Evolutionary conservation across 2,797 vertebrate species (phyloP), one percentile per base, ranked within the genome.

Genomic region (Urosaurus nigricauda): DNA sequence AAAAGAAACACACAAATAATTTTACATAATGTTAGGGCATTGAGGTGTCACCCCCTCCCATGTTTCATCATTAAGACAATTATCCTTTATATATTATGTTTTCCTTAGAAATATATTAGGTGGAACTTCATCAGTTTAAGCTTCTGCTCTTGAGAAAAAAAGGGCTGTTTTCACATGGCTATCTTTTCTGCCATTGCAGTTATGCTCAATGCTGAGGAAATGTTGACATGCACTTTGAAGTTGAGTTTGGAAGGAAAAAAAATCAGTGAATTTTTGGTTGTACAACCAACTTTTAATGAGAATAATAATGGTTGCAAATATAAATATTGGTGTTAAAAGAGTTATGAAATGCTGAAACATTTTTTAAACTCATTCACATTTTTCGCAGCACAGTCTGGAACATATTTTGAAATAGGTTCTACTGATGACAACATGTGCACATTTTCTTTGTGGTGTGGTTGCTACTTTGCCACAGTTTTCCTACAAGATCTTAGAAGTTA

Each of bases 21-120:
- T 84, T 88, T 88, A 77, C 40, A 12, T 70, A 79, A 87, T 87
- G 43, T 70, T 87, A 40, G 65, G 78, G 71, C 35, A 80, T 43
- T 56, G 14, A 26, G 73, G 9, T 21, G 29, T 21, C 2, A 29
- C 3, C 5, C 16, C 83, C 9, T 9, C 47, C 26, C 19, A 40
- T 74, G 53, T 79, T 43, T 63, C 75, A 63, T 74, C 81, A 71
- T 80, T 74, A 47, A 43, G 29, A 65, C 74, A 24, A 74, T 60
- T 82, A 47, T 73, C 51, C 51, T 53, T 87, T 80, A n/a, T 73
- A 58, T 87, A 70, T 11, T 51, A 53, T 87, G 32, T 58, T 58
- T 87, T 53, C 24, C 35, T 68, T 11, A 65, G 24, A 88, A 83
- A 82, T 24, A 32, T n/a, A 32, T 78, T 68, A 19, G 9, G 32